Evolutionary conservation across 2,797 vertebrate genomes (phyloP).

Genomic region (Microchirus variegatus): DNA sequence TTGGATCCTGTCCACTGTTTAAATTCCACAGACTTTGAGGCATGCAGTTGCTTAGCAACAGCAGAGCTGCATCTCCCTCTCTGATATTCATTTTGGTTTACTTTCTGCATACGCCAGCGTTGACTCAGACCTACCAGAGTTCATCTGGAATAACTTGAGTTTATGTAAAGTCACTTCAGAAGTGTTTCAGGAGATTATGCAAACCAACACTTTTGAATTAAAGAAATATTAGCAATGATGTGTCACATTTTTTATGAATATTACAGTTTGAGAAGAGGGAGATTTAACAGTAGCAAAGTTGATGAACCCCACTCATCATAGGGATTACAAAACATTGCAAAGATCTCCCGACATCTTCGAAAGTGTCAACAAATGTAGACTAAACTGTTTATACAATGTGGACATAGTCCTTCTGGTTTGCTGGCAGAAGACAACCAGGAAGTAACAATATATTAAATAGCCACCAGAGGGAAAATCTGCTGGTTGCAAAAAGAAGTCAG

Average conservation of each 20-base stretch:
- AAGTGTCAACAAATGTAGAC: no score
- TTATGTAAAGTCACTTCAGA: slow-evolving; percentile 25
- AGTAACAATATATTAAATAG: no score
- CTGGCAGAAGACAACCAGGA: no score
- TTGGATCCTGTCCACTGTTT: slow-evolving; percentile 66
- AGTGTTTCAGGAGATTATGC: slow-evolving; percentile 17
- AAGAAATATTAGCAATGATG: slow-evolving; percentile 18
- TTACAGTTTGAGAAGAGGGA: slow-evolving; percentile 6
- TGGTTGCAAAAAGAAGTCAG: no score
- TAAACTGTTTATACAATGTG: no score
- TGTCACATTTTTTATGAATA: slow-evolving; percentile 13
- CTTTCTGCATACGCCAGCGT: slow-evolving; percentile 54
- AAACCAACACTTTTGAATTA: slow-evolving; percentile 23
- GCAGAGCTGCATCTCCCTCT: slow-evolving; percentile 50
- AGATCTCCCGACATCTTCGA: no score
- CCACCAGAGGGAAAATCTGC: no score
- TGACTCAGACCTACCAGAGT: slow-evolving; percentile 51
- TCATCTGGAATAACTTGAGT: slow-evolving; percentile 42
- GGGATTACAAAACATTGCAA: no score
- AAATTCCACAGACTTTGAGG: slow-evolving; percentile 73
- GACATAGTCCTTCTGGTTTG: no score
- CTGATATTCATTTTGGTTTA: slow-evolving; percentile 58
- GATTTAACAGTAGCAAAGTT: no score
- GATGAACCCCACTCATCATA: no score
- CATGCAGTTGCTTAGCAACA: slow-evolving; percentile 80